Evolutionary conservation across 2,888 invertebrate species (phyloP).

Genomic region (Lasioglossum zephyrum): DNA sequence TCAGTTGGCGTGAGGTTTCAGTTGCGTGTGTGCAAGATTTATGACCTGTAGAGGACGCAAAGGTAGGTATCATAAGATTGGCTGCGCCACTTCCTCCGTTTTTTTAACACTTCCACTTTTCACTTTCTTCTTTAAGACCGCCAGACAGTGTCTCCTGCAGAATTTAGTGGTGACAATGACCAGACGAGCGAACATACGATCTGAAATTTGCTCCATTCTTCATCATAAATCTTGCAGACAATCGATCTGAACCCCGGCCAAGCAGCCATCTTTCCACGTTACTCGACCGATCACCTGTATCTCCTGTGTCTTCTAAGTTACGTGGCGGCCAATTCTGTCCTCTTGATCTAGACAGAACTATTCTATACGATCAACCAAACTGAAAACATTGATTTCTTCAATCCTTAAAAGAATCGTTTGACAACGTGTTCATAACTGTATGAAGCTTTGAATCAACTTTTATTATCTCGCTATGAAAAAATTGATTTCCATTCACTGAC

Average conservation of each 20-base stretch:
- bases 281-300: not conserved
- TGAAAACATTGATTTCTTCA: not conserved
- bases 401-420: not conserved
- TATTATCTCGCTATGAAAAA: not conserved
- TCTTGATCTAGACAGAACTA: not conserved
- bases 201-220: slow-evolving; percentile 3
- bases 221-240: slow-evolving; percentile 4
- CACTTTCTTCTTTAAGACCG: slow-evolving; percentile 2
- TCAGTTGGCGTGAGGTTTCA: slow-evolving; percentile 1
- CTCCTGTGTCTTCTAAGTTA: not conserved
- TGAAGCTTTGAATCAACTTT: not conserved
- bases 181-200: slow-evolving; percentile 2
- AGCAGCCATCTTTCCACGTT: not conserved
- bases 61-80: slow-evolving; percentile 3
- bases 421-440: not conserved
- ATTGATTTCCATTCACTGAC: no score
- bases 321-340: not conserved
- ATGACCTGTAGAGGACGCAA: not conserved
- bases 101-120: slow-evolving; percentile 9
- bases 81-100: not conserved
- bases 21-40: slow-evolving; percentile 1
- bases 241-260: not conserved
- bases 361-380: not conserved
- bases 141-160: not conserved
- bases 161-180: slow-evolving; percentile 7